Evolutionary conservation across 1,140 invertebrate genomes (phyloP), one percentile per base, ranked within the genome.

Genomic region (Drosophila bocqueti): DNA sequence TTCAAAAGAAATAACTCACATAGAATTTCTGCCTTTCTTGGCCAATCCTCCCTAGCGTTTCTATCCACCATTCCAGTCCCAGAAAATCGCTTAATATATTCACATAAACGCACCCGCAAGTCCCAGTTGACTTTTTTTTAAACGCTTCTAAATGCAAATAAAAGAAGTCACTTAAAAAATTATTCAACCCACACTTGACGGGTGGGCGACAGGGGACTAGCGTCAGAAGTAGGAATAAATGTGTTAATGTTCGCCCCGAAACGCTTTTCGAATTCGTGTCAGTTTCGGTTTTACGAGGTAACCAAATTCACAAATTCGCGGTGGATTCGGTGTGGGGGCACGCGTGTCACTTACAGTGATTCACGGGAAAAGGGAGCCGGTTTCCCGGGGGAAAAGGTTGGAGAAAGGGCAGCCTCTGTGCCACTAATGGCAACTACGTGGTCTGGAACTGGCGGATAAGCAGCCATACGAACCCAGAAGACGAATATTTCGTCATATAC

Each of bases 231-330:
- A 18, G 50, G 61, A 78, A 78, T 82, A 82, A 87, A 81, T 87
- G 84, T 89, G 77, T 89, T 87, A 89, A 89, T 87, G 84, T 64
- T 69, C 68, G 71, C 60, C 46, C 58, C 55, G 81, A 68, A 84
- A 89, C 66, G 84, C 74, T 87, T 90, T 87, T 84, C 72, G 78
- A 90, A 87, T 89, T 87, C 84, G 81, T 87, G 84, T 87, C 84
- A 90, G 58, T 90, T 84, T 79, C 75, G 69, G 46, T 84, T 84
- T 89, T 71, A 81, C 75, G 67, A 87, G 77, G 73, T 81, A 83
- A 89, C 84, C 60, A 74, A 84, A 83, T 84, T 83, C 76, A 68
- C 75, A 66, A 76, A 76, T 77, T 74, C 74, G 74, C 78, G 60
- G 54, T 29, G 67, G 54, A 13, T 61, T 66, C 29, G 43, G 60